Percentiles rank a stretch among this genome's conserved stretches.
phyloP scores from a whole-genome alignment of 2,888 invertebrate genomes.

The Ormia ochracea region DNA sequence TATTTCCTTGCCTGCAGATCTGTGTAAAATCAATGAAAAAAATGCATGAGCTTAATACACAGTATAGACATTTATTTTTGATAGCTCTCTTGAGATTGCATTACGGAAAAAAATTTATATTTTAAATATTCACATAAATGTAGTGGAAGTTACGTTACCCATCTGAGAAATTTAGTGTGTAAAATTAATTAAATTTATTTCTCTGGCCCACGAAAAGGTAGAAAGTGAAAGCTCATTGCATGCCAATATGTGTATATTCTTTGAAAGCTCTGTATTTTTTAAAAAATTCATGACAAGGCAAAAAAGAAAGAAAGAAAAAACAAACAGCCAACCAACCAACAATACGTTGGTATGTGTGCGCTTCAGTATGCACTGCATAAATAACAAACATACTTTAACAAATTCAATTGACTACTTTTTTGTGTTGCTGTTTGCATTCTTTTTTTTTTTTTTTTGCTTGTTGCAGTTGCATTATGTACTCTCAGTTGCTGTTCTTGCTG shows the following conservation, averaged over 20 bases:
- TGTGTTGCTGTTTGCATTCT: constrained; percentile 15
- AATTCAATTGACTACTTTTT: constrained; percentile 57
- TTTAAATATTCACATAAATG: too few species aligned
- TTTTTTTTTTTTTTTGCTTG: neutral
- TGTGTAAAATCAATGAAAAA: too few species aligned
- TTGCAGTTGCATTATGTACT: constrained; percentile 42
- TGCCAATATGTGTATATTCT: neutral
- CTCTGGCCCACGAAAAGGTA: neutral
- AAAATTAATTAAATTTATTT: too few species aligned
- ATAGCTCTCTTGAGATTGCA: too few species aligned
- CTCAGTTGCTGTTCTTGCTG: constrained; percentile 10
- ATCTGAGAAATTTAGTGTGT: too few species aligned
- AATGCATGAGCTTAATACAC: too few species aligned
- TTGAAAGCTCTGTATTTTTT: constrained; percentile 17
- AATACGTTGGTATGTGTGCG: constrained; percentile 27
- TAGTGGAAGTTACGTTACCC: too few species aligned
- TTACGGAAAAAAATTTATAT: too few species aligned
- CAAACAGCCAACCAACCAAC: neutral
- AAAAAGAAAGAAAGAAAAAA: neutral
- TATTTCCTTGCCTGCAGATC: too few species aligned
- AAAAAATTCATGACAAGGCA: neutral
- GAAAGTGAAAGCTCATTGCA: neutral
- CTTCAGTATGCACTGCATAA: constrained; percentile 30
- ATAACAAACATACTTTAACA: constrained; percentile 55
- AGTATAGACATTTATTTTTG: too few species aligned